Conservation (phyloP, 2,888 invertebrate genomes). For the Scaptomyza reducta region DNA sequence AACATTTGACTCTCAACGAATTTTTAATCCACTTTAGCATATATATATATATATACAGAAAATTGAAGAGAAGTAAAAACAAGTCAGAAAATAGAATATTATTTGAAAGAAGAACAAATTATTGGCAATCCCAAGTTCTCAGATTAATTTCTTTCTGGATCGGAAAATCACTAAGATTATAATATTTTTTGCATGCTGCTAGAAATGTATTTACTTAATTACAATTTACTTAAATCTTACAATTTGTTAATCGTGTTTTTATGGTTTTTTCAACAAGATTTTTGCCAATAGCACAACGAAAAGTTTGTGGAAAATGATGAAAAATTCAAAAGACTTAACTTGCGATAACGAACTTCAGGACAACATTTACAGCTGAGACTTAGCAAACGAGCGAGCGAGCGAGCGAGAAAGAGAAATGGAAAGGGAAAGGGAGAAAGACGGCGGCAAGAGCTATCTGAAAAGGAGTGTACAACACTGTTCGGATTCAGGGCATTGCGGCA, state of each 20-base stretch:
- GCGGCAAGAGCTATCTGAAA: neutral
- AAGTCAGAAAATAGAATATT: too few species aligned
- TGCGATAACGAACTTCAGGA: neutral
- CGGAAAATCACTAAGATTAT: too few species aligned
- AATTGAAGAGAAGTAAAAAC: too few species aligned
- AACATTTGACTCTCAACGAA: neutral
- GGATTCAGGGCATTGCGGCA: conserved; percentile 40
- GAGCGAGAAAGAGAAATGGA: neutral
- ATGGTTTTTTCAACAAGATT: too few species aligned
- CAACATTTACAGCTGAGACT: neutral
- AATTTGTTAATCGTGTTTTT: neutral
- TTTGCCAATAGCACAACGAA: neutral
- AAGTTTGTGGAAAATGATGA: neutral
- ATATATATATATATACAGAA: too few species aligned
- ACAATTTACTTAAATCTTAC: too few species aligned
- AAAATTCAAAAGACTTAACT: neutral
- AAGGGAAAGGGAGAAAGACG: neutral
- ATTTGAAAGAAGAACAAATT: too few species aligned
- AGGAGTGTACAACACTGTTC: conserved; percentile 1
- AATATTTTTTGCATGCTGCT: too few species aligned
- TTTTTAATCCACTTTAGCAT: neutral
- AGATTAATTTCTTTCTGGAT: too few species aligned
- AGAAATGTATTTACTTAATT: too few species aligned
- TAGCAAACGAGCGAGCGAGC: neutral
- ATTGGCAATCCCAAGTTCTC: too few species aligned